Conservation (phyloP, 2,113 vertebrate species). For the Gopherus evgoodei region DNA sequence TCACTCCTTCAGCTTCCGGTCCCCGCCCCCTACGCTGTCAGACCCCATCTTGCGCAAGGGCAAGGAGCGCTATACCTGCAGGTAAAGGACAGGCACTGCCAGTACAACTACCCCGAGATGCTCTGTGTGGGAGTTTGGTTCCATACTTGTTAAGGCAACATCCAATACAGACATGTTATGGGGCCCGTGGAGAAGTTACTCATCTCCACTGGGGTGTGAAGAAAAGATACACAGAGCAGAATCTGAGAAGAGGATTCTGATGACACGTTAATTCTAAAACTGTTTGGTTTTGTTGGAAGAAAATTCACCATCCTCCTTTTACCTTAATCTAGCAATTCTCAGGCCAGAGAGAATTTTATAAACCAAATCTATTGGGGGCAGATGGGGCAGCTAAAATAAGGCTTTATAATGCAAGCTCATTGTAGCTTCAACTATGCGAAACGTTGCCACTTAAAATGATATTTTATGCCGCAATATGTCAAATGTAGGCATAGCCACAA, state of each 20-base stretch:
- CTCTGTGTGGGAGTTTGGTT: rapidly evolving
- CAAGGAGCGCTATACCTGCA: constrained; percentile 99
- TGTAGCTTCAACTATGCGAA: neutral
- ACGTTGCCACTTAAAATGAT: neutral
- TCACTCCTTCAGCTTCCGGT: constrained; percentile 96
- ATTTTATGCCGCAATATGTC: neutral
- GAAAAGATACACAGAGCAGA: neutral
- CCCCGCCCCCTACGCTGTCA: constrained; percentile 93
- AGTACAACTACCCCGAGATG: rapidly evolving
- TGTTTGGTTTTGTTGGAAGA: constrained; percentile 70
- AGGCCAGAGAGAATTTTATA: neutral
- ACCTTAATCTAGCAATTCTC: constrained; percentile 66
- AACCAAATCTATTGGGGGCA: neutral
- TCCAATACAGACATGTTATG: rapidly evolving
- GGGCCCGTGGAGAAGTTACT: rapidly evolving
- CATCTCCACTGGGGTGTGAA: neutral
- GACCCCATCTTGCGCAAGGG: constrained; percentile 99
- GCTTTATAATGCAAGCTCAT: neutral
- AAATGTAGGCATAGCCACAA: neutral
- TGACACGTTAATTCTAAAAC: constrained; percentile 65
- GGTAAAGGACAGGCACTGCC: constrained; percentile 74
- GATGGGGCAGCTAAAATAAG: too few relatives aligned
- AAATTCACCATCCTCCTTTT: constrained; percentile 61
- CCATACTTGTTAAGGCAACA: rapidly evolving
- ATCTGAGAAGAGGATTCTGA: constrained; percentile 28